phyloP scores from a whole-genome alignment of 2,113 vertebrate species.

The Phalacrocorax aristotelis region DNA sequence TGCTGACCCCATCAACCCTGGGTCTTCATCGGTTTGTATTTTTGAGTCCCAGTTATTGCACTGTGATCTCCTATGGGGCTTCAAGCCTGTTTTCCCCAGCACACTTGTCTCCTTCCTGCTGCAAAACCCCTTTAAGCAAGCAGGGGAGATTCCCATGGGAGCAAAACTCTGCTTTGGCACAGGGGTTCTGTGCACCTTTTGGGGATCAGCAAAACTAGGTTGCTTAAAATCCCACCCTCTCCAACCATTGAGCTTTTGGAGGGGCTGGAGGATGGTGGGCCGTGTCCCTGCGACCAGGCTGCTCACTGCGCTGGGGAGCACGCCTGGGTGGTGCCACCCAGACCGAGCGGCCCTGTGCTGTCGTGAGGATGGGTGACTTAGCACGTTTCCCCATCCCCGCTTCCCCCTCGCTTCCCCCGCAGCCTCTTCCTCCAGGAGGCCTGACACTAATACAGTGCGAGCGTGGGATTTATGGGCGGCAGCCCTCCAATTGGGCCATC shows the following conservation, averaged over 20 bases:
- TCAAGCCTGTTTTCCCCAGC: not conserved
- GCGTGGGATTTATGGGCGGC: conserved; percentile 42
- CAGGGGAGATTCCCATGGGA: fast-evolving
- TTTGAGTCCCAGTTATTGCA: not conserved
- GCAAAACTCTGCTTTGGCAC: fast-evolving
- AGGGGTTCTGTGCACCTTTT: not conserved
- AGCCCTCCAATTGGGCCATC: conserved; percentile 58
- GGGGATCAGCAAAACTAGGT: not conserved
- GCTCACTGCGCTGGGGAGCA: fast-evolving
- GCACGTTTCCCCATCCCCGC: not conserved
- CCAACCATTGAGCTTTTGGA: not conserved
- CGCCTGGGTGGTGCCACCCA: fast-evolving
- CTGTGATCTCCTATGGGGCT: fast-evolving
- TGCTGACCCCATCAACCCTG: not conserved
- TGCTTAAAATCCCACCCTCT: not conserved
- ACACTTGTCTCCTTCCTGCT: not conserved
- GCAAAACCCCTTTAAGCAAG: not conserved
- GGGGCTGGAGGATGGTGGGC: not conserved
- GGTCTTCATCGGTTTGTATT: not conserved
- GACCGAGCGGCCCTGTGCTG: fast-evolving
- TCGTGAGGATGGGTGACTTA: not conserved
- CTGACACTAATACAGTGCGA: conserved; percentile 26
- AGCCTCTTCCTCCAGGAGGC: not conserved
- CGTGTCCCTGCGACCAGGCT: fast-evolving
- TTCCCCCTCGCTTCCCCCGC: not conserved